phyloP scores from a whole-genome alignment of 2,797 vertebrate species.

The Brotogeris chrysoptera region DNA sequence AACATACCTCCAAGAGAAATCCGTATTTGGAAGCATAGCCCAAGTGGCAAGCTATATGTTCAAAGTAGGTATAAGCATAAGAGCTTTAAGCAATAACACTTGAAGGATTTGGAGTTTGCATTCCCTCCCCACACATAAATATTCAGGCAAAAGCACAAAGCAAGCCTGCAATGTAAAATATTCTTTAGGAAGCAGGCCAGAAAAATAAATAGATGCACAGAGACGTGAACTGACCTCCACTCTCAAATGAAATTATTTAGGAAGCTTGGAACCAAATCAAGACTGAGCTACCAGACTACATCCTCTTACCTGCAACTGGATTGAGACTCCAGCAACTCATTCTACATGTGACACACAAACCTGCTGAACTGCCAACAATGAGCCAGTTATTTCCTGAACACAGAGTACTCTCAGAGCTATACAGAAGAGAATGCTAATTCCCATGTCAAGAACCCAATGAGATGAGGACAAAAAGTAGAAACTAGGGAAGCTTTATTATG shows the following conservation, averaged over 20 bases:
- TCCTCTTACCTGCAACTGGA: not conserved
- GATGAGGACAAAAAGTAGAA: not conserved
- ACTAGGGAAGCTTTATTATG: not conserved
- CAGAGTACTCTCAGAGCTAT: not conserved
- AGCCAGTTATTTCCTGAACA: not conserved
- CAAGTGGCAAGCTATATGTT: not conserved
- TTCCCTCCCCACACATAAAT: not conserved
- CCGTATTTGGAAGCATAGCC: constrained; percentile 54
- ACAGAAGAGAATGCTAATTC: not conserved
- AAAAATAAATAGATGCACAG: not conserved
- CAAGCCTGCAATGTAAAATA: not conserved
- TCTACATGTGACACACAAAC: not conserved
- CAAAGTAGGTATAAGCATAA: not conserved
- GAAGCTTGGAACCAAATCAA: rapidly evolving
- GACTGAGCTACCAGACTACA: not conserved
- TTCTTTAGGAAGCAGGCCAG: not conserved
- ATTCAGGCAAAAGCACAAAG: not conserved
- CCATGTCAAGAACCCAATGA: not conserved
- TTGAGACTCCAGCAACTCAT: not conserved
- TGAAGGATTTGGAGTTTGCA: constrained; percentile 15
- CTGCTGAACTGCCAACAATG: not conserved
- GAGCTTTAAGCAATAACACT: constrained; percentile 16
- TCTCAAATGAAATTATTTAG: not conserved
- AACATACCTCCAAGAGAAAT: constrained; percentile 70
- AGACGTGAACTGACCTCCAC: not conserved